Conservation (phyloP, 2,113 vertebrate species). For the Antechinus stuartii region DNA sequence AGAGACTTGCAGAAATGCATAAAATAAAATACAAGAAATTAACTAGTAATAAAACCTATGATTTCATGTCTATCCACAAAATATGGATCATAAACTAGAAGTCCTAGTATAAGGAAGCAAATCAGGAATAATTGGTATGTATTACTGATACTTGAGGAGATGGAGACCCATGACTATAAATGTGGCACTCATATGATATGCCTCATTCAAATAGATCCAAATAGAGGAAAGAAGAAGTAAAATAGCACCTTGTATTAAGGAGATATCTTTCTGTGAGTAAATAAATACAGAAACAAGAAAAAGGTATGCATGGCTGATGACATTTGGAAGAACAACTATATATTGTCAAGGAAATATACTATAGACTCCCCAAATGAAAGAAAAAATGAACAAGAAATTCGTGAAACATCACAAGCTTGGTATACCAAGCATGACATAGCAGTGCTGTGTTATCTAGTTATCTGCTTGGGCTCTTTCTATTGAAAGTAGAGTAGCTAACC, state of each 20-base stretch:
- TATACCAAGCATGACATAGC: neutral
- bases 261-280: neutral
- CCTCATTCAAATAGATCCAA: neutral
- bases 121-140: neutral
- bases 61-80: neutral
- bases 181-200: neutral
- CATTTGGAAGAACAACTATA: neutral
- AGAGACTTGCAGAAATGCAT: neutral
- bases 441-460: neutral
- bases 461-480: neutral
- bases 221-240: neutral
- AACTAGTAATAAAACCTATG: neutral
- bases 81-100: neutral
- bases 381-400: neutral
- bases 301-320: neutral
- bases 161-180: neutral
- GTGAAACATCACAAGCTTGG: neutral
- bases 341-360: neutral
- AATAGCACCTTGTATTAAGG: neutral
- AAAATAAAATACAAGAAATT: neutral
- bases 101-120: neutral
- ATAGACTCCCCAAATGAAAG: neutral
- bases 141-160: neutral
- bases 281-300: neutral
- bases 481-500: neutral